Conservation (phyloP, 2,797 vertebrate genomes). For the Spea hammondii region DNA sequence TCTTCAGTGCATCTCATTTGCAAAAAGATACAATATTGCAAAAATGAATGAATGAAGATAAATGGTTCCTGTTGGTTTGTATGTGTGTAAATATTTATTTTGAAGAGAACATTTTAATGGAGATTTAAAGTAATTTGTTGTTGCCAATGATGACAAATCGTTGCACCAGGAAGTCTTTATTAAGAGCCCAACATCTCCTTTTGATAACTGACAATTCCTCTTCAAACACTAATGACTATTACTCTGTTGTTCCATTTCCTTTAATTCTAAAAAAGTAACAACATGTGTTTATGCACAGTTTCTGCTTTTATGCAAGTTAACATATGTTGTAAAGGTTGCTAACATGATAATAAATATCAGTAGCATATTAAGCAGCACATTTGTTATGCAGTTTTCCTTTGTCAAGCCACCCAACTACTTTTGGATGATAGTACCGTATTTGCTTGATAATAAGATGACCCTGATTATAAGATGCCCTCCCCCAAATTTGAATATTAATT, state of each 20-base stretch:
- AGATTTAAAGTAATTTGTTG: not conserved
- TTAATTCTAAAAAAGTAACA: not conserved
- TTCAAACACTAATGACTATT: not conserved
- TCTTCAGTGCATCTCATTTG: conserved; percentile 5
- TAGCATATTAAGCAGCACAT: no score
- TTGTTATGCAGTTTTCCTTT: no score
- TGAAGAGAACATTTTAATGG: conserved; percentile 9
- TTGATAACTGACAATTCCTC: not conserved
- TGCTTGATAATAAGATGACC: no score
- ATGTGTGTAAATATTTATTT: conserved; percentile 16
- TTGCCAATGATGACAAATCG: conserved; percentile 18
- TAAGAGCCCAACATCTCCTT: not conserved
- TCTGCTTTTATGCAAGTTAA: not conserved
- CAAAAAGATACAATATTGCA: conserved; percentile 9
- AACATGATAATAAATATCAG: no score
- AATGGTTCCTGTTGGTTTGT: conserved; percentile 11
- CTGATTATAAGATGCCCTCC: no score
- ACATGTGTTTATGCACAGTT: not conserved
- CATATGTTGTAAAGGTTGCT: not conserved
- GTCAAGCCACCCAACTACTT: no score
- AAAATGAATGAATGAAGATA: conserved; percentile 27
- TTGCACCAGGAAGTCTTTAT: conserved; percentile 5
- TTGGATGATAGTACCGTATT: no score
- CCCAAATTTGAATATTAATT: no score
- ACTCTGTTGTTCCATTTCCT: not conserved